These are phyloP conservation scores for Crocidura indochinensis DNA, from an alignment of 2,797 vertebrate species.

Conservation along the genomic window DNA sequence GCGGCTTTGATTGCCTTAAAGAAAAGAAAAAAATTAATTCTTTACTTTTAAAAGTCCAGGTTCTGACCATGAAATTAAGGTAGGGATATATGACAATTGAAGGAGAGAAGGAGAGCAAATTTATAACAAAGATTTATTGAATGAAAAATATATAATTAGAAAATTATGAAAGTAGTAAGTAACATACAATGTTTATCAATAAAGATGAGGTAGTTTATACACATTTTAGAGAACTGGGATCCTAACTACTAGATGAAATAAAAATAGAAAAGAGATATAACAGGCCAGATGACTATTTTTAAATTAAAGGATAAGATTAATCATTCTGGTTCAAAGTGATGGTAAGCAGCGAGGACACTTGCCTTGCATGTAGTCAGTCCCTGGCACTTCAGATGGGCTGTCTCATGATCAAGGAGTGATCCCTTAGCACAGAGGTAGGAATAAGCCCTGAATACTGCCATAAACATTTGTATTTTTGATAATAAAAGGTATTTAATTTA, in stretches of 20 bases:
- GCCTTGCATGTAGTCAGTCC: too few species aligned
- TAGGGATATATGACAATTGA: not conserved
- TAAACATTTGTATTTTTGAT: not conserved
- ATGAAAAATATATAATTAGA: conserved; percentile 8
- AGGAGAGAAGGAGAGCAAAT: not conserved
- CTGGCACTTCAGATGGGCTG: too few species aligned
- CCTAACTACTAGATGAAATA: not conserved
- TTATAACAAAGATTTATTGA: not conserved
- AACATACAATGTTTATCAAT: not conserved
- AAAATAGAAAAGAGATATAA: not conserved
- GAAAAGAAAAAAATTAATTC: conserved; percentile 27
- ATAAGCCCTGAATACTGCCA: not conserved
- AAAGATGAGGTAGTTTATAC: not conserved
- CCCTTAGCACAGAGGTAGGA: not conserved
- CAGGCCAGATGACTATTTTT: not conserved
- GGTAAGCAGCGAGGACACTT: not conserved
- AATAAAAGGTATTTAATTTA: conserved; percentile 10
- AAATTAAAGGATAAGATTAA: not conserved
- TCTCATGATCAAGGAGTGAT: too few species aligned
- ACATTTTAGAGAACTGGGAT: conserved; percentile 1
- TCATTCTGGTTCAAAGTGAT: not conserved
- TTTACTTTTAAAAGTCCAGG: not conserved
- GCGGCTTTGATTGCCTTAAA: not conserved
- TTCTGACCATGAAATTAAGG: not conserved
- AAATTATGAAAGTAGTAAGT: conserved; percentile 37